Percentiles rank a stretch among this genome's conserved stretches.
Evolutionary conservation across 2,113 vertebrate species (phyloP).

Genomic region (Turdus rufiventris): DNA sequence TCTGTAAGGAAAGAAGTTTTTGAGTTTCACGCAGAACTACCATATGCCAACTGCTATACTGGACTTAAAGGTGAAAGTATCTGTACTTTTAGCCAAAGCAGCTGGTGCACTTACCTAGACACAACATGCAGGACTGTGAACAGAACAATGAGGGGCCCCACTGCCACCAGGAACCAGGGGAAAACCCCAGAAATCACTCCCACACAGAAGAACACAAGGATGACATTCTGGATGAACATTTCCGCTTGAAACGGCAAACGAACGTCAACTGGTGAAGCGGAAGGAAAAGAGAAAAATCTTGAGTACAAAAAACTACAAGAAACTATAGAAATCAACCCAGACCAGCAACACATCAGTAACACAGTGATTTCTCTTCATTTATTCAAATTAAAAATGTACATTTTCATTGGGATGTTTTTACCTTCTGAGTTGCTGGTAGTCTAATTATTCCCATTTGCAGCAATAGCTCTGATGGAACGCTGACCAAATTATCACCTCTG

Average conservation of each 20-base stretch:
- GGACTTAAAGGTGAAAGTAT: background rate
- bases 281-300: background rate
- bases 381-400: background rate
- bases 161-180: slow-evolving; percentile 90
- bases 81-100: background rate
- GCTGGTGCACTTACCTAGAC: slow-evolving; percentile 75
- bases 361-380: background rate
- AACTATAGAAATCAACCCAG: background rate
- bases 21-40: background rate
- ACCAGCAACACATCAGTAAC: background rate
- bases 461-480: background rate
- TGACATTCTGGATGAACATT: slow-evolving; percentile 93
- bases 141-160: slow-evolving; percentile 83
- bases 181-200: slow-evolving; percentile 86
- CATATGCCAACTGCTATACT: background rate
- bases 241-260: slow-evolving; percentile 91
- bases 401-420: background rate
- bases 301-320: background rate
- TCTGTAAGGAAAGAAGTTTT: slow-evolving; percentile 48
- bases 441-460: background rate
- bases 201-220: slow-evolving; percentile 90
- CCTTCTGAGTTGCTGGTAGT: background rate
- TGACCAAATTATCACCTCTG: background rate
- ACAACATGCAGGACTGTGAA: slow-evolving; percentile 83
- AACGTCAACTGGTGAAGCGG: slow-evolving; percentile 79